Percentiles rank a stretch among this genome's conserved stretches.
Conservation (phyloP, 2,888 invertebrate species). For the Cheilosia grossa region DNA sequence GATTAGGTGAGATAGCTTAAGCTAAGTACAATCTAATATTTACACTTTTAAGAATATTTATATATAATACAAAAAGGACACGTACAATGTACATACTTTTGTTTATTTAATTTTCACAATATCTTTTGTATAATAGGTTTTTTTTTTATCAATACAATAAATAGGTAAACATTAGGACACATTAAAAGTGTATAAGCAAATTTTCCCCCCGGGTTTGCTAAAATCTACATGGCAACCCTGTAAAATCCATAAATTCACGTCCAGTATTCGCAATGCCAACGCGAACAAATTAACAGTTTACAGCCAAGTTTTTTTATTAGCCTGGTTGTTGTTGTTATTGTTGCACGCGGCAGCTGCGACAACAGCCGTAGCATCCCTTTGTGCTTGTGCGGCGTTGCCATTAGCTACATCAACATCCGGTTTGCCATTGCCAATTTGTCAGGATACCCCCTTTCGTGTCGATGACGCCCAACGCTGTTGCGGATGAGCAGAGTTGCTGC, state of each 20-base stretch:
- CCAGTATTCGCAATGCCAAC: background rate
- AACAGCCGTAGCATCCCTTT: background rate
- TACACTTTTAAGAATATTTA: constrained; percentile 59
- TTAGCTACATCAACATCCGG: constrained; percentile 34
- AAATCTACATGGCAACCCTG: constrained; percentile 19
- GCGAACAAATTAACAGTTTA: constrained; percentile 73
- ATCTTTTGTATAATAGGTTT: constrained; percentile 11
- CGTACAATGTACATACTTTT: constrained; percentile 1
- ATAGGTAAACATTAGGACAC: constrained; percentile 41
- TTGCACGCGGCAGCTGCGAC: constrained; percentile 27
- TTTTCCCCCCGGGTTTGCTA: constrained; percentile 11
- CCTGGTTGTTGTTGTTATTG: constrained; percentile 58
- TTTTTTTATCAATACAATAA: background rate
- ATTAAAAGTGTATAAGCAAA: constrained; percentile 10
- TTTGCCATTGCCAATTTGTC: constrained; percentile 74
- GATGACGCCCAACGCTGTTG: constrained; percentile 76
- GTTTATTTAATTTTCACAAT: background rate
- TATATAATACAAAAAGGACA: constrained; percentile 59
- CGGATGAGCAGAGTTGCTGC: constrained; percentile 68
- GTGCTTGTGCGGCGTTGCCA: constrained; percentile 42
- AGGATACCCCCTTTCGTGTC: constrained; percentile 72
- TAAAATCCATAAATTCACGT: constrained; percentile 15
- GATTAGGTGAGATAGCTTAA: constrained; percentile 34
- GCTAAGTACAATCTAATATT: constrained; percentile 43
- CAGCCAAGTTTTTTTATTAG: constrained; percentile 80